Conservation (phyloP, 2,888 invertebrate genomes). For the Platycnemis pennipes region DNA sequence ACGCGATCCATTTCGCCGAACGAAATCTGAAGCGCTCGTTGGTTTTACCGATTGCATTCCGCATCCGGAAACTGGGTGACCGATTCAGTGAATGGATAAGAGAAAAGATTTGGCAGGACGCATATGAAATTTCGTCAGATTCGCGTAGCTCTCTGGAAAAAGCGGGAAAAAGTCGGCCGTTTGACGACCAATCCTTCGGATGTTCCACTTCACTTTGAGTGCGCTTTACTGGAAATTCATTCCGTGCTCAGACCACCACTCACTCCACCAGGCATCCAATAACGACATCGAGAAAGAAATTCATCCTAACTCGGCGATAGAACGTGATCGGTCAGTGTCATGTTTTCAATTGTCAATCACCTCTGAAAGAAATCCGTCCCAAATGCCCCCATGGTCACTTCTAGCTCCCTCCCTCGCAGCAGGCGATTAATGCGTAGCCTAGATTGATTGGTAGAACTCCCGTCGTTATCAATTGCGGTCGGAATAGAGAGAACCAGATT, state of each 20-base stretch:
- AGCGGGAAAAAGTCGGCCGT: not conserved
- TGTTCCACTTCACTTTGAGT: not conserved
- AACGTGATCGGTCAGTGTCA: conserved; percentile 4
- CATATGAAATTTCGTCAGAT: too few relatives aligned
- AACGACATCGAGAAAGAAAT: not conserved
- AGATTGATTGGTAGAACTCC: not conserved
- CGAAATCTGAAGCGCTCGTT: not conserved
- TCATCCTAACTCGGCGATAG: not conserved
- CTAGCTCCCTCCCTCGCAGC: not conserved
- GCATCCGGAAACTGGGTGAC: not conserved
- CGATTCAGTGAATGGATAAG: not conserved
- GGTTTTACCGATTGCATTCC: not conserved
- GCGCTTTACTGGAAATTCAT: not conserved
- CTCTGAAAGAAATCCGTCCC: not conserved
- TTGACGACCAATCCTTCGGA: not conserved
- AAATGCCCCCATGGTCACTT: too few relatives aligned
- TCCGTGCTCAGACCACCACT: not conserved
- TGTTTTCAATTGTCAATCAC: not conserved
- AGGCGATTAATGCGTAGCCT: not conserved
- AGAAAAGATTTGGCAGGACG: not conserved
- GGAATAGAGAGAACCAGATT: too few relatives aligned
- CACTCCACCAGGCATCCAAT: not conserved
- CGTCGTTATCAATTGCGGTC: not conserved
- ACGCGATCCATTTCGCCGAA: not conserved
- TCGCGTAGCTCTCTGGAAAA: not conserved